A percentile compares a stretch with the other conserved stretches of the same genome.
These are phyloP conservation scores for Enteromius viviparus DNA, from an alignment of 2,797 vertebrate genomes.

Conservation along the genomic window DNA sequence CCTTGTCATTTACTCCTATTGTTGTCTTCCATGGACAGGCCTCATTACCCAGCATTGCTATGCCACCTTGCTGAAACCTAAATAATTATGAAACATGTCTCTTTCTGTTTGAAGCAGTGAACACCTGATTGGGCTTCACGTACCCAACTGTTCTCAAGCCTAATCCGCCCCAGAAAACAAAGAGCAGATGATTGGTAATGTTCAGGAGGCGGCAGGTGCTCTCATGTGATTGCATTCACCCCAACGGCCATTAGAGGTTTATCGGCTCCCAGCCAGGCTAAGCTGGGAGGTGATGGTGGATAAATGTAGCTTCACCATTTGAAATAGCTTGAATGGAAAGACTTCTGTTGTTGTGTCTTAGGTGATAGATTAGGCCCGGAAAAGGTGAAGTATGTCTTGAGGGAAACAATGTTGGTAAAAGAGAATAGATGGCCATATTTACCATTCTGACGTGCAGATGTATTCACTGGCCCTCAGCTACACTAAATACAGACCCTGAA, in stretches of 20 bases:
- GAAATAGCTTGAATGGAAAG: conserved; percentile 40
- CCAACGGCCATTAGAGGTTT: conserved; percentile 68
- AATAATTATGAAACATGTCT: conserved; percentile 56
- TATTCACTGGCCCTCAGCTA: conserved; percentile 21
- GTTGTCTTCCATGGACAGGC: conserved; percentile 31
- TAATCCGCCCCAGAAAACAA: conserved; percentile 64
- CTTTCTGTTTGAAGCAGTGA: conserved; percentile 38
- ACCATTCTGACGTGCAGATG: conserved; percentile 8
- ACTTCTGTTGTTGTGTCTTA: conserved; percentile 23
- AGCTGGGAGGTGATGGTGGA: conserved; percentile 56
- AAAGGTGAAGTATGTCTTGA: conserved; percentile 19
- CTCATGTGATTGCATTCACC: conserved; percentile 54
- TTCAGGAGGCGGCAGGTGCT: conserved; percentile 63
- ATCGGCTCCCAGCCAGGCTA: conserved; percentile 68
- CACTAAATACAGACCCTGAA: neutral
- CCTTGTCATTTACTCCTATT: conserved; percentile 27
- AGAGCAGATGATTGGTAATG: conserved; percentile 64
- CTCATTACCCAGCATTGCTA: conserved; percentile 41
- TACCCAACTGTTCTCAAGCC: conserved; percentile 39
- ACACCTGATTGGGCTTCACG: conserved; percentile 48
- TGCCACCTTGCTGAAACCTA: conserved; percentile 30
- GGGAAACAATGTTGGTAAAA: conserved; percentile 7
- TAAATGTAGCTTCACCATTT: conserved; percentile 57
- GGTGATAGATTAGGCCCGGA: conserved; percentile 22
- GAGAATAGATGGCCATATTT: conserved; percentile 28